Percentiles rank a stretch among this genome's conserved stretches.
Conservation (phyloP, 2,797 vertebrate species). For the Girardinus metallicus region DNA sequence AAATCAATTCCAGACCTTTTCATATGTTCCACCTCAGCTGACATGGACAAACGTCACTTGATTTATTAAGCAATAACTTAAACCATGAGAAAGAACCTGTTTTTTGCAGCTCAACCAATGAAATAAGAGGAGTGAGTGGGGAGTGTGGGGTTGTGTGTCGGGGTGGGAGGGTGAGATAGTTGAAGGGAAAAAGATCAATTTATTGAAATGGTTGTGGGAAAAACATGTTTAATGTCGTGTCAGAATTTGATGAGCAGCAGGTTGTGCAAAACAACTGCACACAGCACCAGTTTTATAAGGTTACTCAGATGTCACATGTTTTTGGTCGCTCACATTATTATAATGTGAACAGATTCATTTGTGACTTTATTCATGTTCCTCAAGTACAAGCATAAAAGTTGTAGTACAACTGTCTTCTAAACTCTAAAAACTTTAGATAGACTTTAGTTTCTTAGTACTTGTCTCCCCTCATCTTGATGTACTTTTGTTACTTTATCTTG, state of each 20-base stretch:
- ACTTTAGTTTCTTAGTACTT: neutral
- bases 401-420: neutral
- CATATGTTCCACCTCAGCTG: neutral
- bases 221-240: slow-evolving; percentile 28
- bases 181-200: slow-evolving; percentile 15
- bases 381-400: neutral
- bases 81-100: slow-evolving; percentile 8
- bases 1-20: slow-evolving; percentile 13
- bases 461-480: neutral
- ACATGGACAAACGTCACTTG: neutral
- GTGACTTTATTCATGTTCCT: neutral
- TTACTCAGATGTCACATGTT: neutral
- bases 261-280: neutral
- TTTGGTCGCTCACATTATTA: neutral
- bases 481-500: neutral
- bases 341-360: neutral
- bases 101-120: slow-evolving; percentile 12
- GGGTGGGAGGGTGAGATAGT: neutral
- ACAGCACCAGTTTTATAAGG: neutral
- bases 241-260: neutral
- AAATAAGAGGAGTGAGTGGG: neutral
- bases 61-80: slow-evolving; percentile 5
- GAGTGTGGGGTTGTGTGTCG: neutral
- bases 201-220: slow-evolving; percentile 15
- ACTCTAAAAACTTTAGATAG: neutral